Percentiles rank a stretch among this genome's conserved stretches.
These are phyloP conservation scores for Hydropsyche tenuis DNA, from an alignment of 1,140 invertebrate genomes.

Conservation along the genomic window DNA sequence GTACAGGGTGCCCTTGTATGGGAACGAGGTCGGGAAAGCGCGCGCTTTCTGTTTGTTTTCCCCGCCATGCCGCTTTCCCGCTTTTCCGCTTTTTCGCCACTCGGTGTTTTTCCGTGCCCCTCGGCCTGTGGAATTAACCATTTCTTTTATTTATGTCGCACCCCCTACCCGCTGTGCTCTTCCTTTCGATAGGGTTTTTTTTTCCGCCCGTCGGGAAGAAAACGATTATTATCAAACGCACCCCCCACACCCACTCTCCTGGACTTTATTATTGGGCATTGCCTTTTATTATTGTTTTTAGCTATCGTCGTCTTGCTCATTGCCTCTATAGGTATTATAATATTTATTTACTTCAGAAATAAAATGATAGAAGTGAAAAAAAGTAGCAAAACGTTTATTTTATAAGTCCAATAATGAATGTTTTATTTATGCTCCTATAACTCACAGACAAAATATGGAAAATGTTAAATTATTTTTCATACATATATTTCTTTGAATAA, in stretches of 20 bases:
- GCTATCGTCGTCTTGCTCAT: not conserved
- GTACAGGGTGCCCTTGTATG: too few species aligned
- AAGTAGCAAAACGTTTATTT: too few species aligned
- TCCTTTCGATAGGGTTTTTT: too few species aligned
- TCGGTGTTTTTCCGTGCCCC: constrained; percentile 2
- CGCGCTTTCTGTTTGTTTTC: constrained; percentile 13
- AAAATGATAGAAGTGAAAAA: too few species aligned
- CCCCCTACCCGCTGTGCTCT: too few species aligned
- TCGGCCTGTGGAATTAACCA: constrained; percentile 7
- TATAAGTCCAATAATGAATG: too few species aligned
- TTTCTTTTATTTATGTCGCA: constrained; percentile 26
- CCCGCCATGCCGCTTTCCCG: not conserved
- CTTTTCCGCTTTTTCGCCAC: constrained; percentile 8
- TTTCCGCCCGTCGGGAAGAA: not conserved
- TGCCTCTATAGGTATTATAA: not conserved
- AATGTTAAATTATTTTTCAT: too few species aligned
- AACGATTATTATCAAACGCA: constrained; percentile 15
- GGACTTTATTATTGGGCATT: constrained; percentile 4
- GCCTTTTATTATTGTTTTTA: constrained; percentile 9
- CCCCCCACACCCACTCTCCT: not conserved
- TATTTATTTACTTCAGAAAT: too few species aligned
- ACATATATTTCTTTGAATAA: too few species aligned
- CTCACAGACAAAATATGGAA: too few species aligned
- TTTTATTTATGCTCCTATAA: too few species aligned
- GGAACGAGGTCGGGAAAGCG: too few species aligned